Base-by-base conservation (phyloP, 2,797 vertebrate genomes). In the Luscinia megarhynchos region DNA sequence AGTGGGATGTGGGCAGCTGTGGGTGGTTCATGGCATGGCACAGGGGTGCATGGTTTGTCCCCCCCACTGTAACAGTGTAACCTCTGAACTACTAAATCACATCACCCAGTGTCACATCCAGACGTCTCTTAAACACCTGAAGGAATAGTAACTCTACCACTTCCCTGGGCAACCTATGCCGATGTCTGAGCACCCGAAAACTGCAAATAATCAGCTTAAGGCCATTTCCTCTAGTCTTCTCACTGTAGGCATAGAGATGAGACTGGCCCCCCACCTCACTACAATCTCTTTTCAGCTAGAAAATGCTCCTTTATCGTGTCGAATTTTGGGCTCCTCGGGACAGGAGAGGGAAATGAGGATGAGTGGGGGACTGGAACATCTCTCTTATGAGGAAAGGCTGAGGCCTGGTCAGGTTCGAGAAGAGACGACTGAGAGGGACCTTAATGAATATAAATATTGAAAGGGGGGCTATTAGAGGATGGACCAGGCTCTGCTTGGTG, bases 351-450 rank as follows among this genome's bases (percentile, higher is more conserved):
- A 14, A 57, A 7, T 3, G 20, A 50, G 32, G 41, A 50, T 14
- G 9, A 58, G 17, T 22, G 12, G 9, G 43, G 17, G 6, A 30
- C 11, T 11, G 6, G 16, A 57, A 16, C 11, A 57, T 22, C n/a
- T 21, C 11, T 38, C 19, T 43, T 10, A 38, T 0, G 5, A 62
- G 21, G 12, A 76, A 69, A 63, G 15, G 10, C 23, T 38, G 27
- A 69, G 17, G 36, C 23, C 22, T 50, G 32, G 21, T 51, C 16
- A 55, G 27, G 43, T 41, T 83, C 1, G 2, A 69, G 48, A 43
- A 3, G 8, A 46, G 23, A 62, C 0, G 0, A 34, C 23, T 18
- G 19, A 57, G 16, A 38, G 6, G 10, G 2, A 51, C 10, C 4
- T 21, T 29, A 30, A 50, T 9, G 15, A 19, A 7, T 26, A 7